phyloP scores from a whole-genome alignment of 2,888 invertebrate genomes.

The Actias luna region DNA sequence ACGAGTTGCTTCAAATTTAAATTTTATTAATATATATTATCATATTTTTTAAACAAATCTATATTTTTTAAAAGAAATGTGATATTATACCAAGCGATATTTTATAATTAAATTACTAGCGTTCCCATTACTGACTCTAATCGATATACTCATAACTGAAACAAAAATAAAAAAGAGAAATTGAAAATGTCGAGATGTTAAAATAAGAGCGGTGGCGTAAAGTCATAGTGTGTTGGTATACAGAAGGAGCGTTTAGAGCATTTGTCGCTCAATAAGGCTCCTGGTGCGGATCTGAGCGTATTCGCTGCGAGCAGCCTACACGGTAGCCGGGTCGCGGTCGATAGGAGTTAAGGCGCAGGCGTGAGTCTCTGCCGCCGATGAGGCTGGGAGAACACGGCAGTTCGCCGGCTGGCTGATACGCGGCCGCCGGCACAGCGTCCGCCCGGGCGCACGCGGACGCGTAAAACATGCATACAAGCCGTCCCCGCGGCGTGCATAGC shows the following conservation, averaged over 20 bases:
- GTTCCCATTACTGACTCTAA: neutral
- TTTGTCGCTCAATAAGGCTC: constrained; percentile 63
- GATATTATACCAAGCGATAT: neutral
- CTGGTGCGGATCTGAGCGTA: constrained; percentile 50
- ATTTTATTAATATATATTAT: neutral
- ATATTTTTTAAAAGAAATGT: neutral
- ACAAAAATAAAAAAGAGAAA: constrained; percentile 23
- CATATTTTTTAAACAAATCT: neutral
- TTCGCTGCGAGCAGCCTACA: constrained; percentile 47
- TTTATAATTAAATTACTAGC: neutral
- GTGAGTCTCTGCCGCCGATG: constrained; percentile 49
- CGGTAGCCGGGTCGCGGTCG: constrained; percentile 62
- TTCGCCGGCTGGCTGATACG: constrained; percentile 67
- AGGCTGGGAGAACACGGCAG: constrained; percentile 50
- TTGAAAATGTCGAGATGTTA: constrained; percentile 37
- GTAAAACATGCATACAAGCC: constrained; percentile 62
- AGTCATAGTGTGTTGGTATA: constrained; percentile 39
- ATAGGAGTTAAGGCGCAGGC: constrained; percentile 63
- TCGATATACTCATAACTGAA: neutral
- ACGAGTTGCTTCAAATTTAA: neutral
- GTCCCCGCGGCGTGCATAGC: constrained; percentile 67
- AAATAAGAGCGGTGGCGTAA: constrained; percentile 47
- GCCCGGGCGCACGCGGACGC: constrained; percentile 51
- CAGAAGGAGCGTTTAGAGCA: constrained; percentile 51
- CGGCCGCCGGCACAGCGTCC: constrained; percentile 68